Evolutionary conservation across 2,888 invertebrate genomes (phyloP).

Genomic region (Agonum fuliginosum): DNA sequence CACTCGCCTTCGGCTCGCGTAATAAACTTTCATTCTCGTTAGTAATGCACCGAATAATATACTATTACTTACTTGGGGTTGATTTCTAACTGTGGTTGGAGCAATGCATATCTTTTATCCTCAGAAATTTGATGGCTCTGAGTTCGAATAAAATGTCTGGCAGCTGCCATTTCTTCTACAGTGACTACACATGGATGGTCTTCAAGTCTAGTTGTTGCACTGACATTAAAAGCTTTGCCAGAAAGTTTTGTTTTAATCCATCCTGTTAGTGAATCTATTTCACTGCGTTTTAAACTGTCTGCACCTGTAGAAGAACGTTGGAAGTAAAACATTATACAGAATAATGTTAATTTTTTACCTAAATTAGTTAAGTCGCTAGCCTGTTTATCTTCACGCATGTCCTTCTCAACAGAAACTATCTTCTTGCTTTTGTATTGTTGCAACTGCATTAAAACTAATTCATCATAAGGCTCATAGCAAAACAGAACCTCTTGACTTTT

Average conservation of each 20-base stretch:
- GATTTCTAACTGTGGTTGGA: conserved; percentile 95
- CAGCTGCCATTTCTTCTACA: conserved; percentile 97
- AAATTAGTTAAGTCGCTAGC: conserved; percentile 77
- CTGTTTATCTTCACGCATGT: conserved; percentile 84
- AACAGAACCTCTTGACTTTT: conserved; percentile 93
- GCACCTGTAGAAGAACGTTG: conserved; percentile 72
- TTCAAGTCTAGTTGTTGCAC: conserved; percentile 88
- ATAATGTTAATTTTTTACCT: conserved; percentile 70
- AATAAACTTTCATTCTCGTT: not conserved
- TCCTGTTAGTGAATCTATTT: conserved; percentile 85
- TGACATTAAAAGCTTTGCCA: conserved; percentile 88
- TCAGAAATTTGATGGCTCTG: conserved; percentile 88
- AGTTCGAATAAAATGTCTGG: conserved; percentile 94
- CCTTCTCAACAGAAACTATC: conserved; percentile 94
- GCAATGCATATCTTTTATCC: conserved; percentile 87
- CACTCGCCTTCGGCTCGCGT: not conserved
- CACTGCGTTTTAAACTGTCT: conserved; percentile 82
- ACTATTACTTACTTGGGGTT: conserved; percentile 86
- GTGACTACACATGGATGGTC: conserved; percentile 96
- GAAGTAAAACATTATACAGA: not conserved
- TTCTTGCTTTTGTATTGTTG: conserved; percentile 85
- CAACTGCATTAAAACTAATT: conserved; percentile 93
- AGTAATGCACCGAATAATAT: no score
- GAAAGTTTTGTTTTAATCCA: conserved; percentile 86
- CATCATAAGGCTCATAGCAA: conserved; percentile 98